Conservation (phyloP, 2,888 invertebrate species). For the Lasioglossum calceatum region DNA sequence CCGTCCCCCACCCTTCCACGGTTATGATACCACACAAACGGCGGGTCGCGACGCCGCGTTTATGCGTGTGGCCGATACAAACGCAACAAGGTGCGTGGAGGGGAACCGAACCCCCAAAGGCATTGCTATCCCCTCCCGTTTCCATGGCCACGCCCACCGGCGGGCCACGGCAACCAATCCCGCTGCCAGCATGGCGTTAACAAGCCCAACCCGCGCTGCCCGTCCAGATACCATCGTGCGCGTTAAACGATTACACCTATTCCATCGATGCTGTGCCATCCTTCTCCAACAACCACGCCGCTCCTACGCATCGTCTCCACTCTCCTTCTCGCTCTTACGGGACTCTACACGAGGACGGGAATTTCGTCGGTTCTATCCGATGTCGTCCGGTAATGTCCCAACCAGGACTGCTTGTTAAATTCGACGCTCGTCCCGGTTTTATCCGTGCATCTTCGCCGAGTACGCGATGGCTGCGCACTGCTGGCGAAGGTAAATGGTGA, state of each 20-base stretch:
- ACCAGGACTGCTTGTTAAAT: constrained; percentile 36
- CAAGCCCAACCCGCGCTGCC: constrained; percentile 52
- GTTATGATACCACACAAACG: constrained; percentile 21
- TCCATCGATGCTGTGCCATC: constrained; percentile 54
- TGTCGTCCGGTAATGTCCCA: constrained; percentile 34
- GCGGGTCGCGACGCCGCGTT: constrained; percentile 10
- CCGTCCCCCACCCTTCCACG: neutral
- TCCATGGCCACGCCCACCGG: constrained; percentile 71
- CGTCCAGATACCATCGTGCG: constrained; percentile 70
- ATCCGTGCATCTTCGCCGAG: constrained; percentile 33
- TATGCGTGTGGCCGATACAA: constrained; percentile 20
- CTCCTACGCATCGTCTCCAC: constrained; percentile 37
- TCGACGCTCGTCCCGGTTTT: constrained; percentile 24
- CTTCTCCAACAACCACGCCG: constrained; percentile 37
- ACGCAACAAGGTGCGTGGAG: neutral
- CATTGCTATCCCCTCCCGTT: constrained; percentile 50
- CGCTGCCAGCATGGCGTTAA: constrained; percentile 80
- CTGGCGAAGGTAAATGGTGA: neutral
- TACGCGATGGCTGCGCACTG: constrained; percentile 23
- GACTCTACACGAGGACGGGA: constrained; percentile 10
- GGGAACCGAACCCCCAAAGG: constrained; percentile 40
- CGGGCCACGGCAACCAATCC: constrained; percentile 74
- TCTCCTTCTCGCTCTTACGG: neutral
- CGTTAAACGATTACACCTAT: constrained; percentile 75
- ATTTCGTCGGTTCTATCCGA: constrained; percentile 51